Evolutionary conservation across 2,113 vertebrate genomes (phyloP), one percentile per base, ranked within the genome.

Genomic region (Dasyurus viverrinus): DNA sequence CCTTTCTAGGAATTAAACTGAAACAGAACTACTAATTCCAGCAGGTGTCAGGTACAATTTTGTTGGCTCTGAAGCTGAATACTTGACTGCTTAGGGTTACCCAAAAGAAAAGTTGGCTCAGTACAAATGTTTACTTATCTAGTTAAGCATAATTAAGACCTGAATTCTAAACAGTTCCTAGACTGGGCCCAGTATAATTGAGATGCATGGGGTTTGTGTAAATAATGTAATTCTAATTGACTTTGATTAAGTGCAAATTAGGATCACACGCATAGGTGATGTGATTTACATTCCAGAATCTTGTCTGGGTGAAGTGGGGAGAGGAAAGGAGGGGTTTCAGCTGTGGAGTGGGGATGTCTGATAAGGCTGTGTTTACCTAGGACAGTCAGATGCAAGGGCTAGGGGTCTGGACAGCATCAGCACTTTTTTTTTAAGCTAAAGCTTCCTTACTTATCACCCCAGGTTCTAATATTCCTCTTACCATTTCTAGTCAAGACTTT

Each of bases 201-300:
- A 98, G 99, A 98, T 98, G 98, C 95, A 99, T 99, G 98, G 90
- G 95, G 97, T 98, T 98, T 98, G 98, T 98, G 98, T 99, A 99
- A 99, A 99, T 99, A 99, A 98, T 96, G 93, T 97, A 97, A 95
- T 98, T 98, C 97, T 97, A 98, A 98, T 98, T 98, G 98, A 98
- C 98, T 98, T 97, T 99, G 99, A 98, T 99, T 99, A 99, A 99
- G 99, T 98, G 98, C 98, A 99, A 99, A 99, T 98, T 99, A 98
- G 98, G 96, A 95, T 98, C 98, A 96, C 98, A 96, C 92, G 91
- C 98, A 97, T 97, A 98, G 98, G 96, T 98, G 98, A 98, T 97
- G 98, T 98, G 98, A 99, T 99, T 99, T 98, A 98, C 98, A 97
- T 98, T 97, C 98, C 97, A 98, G 97, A 94, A 90, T 97, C 97